Percentiles rank a stretch among this genome's conserved stretches.
Evolutionary conservation across 2,113 vertebrate genomes (phyloP).

Genomic region (Cheirogaleus medius): DNA sequence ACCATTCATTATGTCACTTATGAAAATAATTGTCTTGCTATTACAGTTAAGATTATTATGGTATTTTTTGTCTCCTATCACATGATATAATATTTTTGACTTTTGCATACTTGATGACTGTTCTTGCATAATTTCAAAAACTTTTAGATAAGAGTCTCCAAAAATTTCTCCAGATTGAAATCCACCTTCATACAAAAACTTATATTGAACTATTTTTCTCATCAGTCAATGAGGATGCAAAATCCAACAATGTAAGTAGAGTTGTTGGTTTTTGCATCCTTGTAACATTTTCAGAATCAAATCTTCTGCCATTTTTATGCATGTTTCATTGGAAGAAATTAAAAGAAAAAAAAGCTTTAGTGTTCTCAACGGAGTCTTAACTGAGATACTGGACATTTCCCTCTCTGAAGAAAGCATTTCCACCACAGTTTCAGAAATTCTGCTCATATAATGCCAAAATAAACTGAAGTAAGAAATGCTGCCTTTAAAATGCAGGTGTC

Average conservation of each 20-base stretch:
- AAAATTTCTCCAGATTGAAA: background rate
- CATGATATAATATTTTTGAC: background rate
- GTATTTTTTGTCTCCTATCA: background rate
- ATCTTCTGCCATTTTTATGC: background rate
- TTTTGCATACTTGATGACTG: background rate
- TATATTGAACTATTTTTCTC: background rate
- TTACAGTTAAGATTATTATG: background rate
- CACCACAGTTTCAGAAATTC: background rate
- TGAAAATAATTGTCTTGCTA: background rate
- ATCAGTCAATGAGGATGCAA: background rate
- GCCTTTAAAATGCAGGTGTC: background rate
- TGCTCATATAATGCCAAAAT: background rate
- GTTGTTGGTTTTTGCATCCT: background rate
- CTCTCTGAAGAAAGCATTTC: conserved; percentile 21
- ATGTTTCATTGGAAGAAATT: background rate
- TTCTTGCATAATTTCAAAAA: background rate
- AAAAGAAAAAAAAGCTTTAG: background rate
- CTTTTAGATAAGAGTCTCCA: background rate
- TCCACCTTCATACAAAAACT: background rate
- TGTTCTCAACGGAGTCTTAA: background rate
- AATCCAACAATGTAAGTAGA: background rate
- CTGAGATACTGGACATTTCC: background rate
- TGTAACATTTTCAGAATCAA: background rate
- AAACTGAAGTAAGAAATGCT: background rate
- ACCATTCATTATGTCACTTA: background rate